Base-by-base conservation (phyloP, 2,888 invertebrate genomes). In the Dryocosmus kuriphilus region DNA sequence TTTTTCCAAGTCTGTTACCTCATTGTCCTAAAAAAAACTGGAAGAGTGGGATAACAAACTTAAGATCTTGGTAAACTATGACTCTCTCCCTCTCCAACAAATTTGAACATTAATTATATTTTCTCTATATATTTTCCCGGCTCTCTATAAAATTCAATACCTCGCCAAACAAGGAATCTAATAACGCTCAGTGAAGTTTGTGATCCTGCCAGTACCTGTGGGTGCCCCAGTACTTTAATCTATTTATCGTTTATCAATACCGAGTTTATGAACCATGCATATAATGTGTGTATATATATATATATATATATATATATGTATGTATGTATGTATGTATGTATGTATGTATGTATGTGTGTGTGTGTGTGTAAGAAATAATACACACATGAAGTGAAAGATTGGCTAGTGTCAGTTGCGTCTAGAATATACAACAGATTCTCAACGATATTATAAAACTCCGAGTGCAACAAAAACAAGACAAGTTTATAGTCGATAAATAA, bases 181-280 rank as follows among this genome's bases (percentile, higher is more conserved):
- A 57, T 57, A 57, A 57, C 24, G 24, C 11, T 24, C 57, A 57
- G 14, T 22, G 14, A 57, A 57, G 57, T 57, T 57, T 57, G 57
- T n/a, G 57, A 57, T 57, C 11, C 24, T 57, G 14, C 24, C 57
- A 57, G 24, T 57, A 16, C 24, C 57, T 57, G 4, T 11, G 22
- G 16, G 57, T 27, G 22, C 22, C 46, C n/a, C 5, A 51, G 19
- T 6, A 57, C 14, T 57, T 57, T 57, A 57, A 57, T 57, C 57
- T 57, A 57, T 57, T 57, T 57, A 57, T 27, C 57, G 22, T 57
- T 57, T 57, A 57, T 57, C 57, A 57, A 57, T 57, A 57, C 57
- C 14, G 5, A 57, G 22, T 14, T 24, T 24, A 24, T 24, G 51
- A 51, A n/a, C 19, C 11, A n/a, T 46, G 19, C 7, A 46, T 46